Base-by-base conservation (phyloP, 2,888 invertebrate species). In the Acronicta leporina region DNA sequence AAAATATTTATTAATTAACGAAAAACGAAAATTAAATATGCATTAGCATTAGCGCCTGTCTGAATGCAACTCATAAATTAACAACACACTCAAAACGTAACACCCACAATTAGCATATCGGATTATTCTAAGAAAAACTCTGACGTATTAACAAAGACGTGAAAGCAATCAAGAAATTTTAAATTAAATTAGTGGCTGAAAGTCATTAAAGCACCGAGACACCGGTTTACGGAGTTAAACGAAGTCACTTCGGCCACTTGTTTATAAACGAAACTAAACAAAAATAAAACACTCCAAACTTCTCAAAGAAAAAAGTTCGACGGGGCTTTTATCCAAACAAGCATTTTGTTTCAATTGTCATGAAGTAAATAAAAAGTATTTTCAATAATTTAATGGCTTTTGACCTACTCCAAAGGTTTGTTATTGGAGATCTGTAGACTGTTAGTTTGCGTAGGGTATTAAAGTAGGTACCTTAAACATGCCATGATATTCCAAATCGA, bases 171-270 rank as follows among this genome's bases (percentile, higher is more conserved):
- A 79, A 76, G 78, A 77, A 76, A 77, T 72, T 76, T 80, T 68
- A 75, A 81, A 85, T 86, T 82, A 74, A 85, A 85, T 84, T 79
- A 80, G 75, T 68, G 72, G 69, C 74, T 76, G 71, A 81, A 85
- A 81, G 77, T 80, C 80, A 79, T 86, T 84, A 85, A 84, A 80
- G 62, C 74, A 63, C 62, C 67, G 68, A 72, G 75, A 55, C 59
- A 73, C 61, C 45, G 51, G 59, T 53, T 51, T 41, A 63, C 47
- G 42, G 56, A 66, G 45, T 76, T 61, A 25, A 27, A 40, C 57
- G 54, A 65, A 65, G 57, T 55, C 20, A 49, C 51, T 56, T 53
- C 54, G 55, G 41, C 58, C 49, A 59, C 50, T 63, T 66, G 46
- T 42, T 59, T 54, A 50, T 73, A 77, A 75, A 55, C 49, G 50